These are phyloP conservation scores for Leucoraja erinaceus DNA, from an alignment of 2,113 vertebrate genomes.

Conservation along the genomic window DNA sequence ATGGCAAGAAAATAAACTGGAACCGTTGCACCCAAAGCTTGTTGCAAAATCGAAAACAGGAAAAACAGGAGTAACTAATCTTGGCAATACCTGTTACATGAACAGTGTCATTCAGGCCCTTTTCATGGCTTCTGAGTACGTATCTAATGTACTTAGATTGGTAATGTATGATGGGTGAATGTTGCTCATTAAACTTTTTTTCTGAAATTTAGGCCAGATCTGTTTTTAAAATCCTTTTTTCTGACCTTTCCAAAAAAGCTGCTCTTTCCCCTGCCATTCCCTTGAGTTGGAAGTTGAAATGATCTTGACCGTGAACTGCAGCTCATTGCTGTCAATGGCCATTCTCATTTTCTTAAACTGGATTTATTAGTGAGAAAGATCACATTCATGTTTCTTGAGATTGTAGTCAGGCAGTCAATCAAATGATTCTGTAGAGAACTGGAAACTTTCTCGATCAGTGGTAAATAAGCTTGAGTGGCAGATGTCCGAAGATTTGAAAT, in stretches of 20 bases:
- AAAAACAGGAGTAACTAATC: slow-evolving; percentile 69
- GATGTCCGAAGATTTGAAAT: not conserved
- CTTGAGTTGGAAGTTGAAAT: not conserved
- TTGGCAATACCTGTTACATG: slow-evolving; percentile 76
- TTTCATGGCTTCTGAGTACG: slow-evolving; percentile 75
- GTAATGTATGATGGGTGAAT: not conserved
- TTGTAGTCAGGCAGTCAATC: too few relatives aligned
- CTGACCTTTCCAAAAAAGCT: not conserved
- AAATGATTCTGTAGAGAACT: not conserved
- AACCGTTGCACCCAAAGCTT: slow-evolving; percentile 63
- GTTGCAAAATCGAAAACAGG: slow-evolving; percentile 68
- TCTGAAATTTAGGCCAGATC: not conserved
- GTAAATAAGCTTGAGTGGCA: not conserved
- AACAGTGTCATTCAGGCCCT: slow-evolving; percentile 73
- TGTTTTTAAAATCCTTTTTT: not conserved
- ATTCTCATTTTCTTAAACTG: not conserved
- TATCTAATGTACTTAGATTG: slow-evolving; percentile 33
- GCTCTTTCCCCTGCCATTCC: not conserved
- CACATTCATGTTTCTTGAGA: not conserved
- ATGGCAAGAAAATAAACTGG: slow-evolving; percentile 65
- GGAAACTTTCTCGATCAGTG: not conserved
- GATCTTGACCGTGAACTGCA: not conserved
- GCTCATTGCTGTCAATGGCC: not conserved
- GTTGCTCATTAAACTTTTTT: not conserved
- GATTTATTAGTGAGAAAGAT: slow-evolving; percentile 17